Conservation (phyloP, 2,797 vertebrate genomes). For the Dryobates pubescens region DNA sequence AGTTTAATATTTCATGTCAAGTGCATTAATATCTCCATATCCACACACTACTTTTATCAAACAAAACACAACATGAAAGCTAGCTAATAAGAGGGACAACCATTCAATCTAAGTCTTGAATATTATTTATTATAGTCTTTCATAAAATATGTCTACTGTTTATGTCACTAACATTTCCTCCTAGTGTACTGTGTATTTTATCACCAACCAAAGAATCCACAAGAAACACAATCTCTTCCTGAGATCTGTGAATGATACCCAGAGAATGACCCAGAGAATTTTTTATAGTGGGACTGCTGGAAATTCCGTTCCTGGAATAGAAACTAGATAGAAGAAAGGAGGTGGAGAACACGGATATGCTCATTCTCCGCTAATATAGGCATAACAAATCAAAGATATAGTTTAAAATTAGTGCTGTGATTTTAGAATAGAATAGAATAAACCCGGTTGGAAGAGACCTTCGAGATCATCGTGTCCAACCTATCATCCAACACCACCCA, state of each 20-base stretch:
- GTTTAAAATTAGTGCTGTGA: neutral
- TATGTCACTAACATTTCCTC: neutral
- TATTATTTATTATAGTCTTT: neutral
- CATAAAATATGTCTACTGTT: neutral
- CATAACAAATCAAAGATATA: neutral
- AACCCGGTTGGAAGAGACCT: no score
- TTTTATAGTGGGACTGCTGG: neutral
- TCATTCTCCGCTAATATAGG: neutral
- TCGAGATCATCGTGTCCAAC: no score
- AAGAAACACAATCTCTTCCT: neutral
- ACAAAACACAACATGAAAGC: neutral
- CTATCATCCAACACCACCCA: no score
- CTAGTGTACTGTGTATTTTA: neutral
- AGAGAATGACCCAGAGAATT: neutral
- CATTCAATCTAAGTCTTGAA: neutral
- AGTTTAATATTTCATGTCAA: neutral
- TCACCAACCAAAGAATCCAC: neutral
- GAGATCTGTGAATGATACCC: neutral
- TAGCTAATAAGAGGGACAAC: neutral
- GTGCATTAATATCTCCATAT: neutral
- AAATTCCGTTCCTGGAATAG: neutral
- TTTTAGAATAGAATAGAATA: no score
- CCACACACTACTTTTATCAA: neutral
- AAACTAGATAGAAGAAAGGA: neutral
- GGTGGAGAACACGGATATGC: neutral